phyloP scores from a whole-genome alignment of 30 jellyfish, hydroid and myxozoan genomes.

The Aurelia aurita region DNA sequence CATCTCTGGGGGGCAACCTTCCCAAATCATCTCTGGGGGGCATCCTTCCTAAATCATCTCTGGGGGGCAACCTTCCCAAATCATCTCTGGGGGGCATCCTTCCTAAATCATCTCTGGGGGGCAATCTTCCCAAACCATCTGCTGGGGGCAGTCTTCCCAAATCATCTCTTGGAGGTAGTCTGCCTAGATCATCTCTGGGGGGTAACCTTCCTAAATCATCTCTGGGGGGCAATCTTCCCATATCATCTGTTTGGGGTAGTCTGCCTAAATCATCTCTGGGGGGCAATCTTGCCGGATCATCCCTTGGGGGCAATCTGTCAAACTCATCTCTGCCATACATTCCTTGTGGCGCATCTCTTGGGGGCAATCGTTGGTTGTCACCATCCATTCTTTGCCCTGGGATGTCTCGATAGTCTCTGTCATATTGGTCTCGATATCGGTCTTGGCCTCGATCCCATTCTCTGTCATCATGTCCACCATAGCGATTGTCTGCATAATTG shows the following conservation, averaged over 20 bases:
- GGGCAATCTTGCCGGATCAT: constrained; percentile 18
- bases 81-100: background rate
- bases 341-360: background rate
- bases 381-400: background rate
- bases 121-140: constrained; percentile 21
- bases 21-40: constrained; percentile 33
- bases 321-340: constrained; percentile 10
- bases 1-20: constrained; percentile 25
- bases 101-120: constrained; percentile 27
- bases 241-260: constrained; percentile 8
- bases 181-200: background rate
- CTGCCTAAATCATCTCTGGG: background rate
- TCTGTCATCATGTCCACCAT: constrained; percentile 8
- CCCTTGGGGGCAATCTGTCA: constrained; percentile 34
- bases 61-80: background rate
- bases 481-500: background rate
- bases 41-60: constrained; percentile 26
- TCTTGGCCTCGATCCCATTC: constrained; percentile 1
- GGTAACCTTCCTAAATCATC: constrained; percentile 31
- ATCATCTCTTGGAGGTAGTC: constrained; percentile 8
- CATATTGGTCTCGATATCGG: background rate
- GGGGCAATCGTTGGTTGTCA: background rate
- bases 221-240: constrained; percentile 24
- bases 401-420: background rate
- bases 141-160: constrained; percentile 14